Percentiles rank a stretch among this genome's conserved stretches.
Evolutionary conservation across 92 coral and sea anemone genomes (phyloP).

Genomic region (Phenganax subtilis): DNA sequence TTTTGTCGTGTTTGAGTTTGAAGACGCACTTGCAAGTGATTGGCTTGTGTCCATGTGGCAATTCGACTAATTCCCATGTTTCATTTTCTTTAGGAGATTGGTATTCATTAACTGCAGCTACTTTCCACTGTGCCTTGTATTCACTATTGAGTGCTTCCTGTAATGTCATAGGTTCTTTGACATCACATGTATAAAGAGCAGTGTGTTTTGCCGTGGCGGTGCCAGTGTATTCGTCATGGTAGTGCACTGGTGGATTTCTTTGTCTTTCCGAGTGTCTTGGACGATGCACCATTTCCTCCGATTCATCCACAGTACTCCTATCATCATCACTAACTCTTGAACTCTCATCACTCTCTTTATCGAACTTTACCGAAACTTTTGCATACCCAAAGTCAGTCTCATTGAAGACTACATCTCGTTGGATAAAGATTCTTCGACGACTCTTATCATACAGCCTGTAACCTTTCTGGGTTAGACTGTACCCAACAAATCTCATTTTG

Average conservation of each 20-base stretch:
- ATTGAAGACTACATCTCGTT: constrained; percentile 50
- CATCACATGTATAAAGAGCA: constrained; percentile 38
- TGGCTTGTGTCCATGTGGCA: constrained; percentile 7
- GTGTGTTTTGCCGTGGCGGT: constrained; percentile 31
- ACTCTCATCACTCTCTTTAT: too few relatives aligned
- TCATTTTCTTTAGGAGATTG: constrained; percentile 42
- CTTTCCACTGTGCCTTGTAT: constrained; percentile 28
- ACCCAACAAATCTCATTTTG: constrained; percentile 49
- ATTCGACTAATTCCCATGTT: constrained; percentile 45
- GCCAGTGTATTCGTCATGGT: constrained; percentile 50
- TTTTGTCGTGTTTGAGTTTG: constrained; percentile 12
- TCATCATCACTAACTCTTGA: too few relatives aligned
- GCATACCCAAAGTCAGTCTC: constrained; percentile 40
- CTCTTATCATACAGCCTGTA: constrained; percentile 47
- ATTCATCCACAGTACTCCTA: too few relatives aligned
- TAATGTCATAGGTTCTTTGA: constrained; percentile 46
- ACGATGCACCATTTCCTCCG: too few relatives aligned
- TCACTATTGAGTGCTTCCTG: not conserved
- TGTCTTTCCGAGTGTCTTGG: not conserved
- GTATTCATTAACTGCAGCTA: constrained; percentile 45
- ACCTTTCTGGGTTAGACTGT: constrained; percentile 43
- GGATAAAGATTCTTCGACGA: constrained; percentile 43
- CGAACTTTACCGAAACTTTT: not conserved
- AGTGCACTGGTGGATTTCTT: constrained; percentile 32
- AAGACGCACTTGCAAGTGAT: constrained; percentile 22